These are phyloP conservation scores for Eulithis testata DNA, from an alignment of 2,888 invertebrate species.

Conservation along the genomic window DNA sequence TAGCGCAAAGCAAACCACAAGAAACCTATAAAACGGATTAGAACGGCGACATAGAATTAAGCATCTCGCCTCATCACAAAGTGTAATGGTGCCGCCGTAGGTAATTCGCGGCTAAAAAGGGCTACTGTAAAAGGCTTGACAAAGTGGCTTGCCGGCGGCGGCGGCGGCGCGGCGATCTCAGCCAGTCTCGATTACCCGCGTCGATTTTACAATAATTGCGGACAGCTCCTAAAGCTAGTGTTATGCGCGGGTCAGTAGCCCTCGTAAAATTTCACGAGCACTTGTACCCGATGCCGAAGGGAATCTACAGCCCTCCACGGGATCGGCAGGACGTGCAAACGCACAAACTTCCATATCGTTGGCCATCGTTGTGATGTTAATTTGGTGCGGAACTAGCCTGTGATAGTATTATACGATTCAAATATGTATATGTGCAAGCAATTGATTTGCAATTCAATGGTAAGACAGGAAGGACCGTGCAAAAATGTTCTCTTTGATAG, in stretches of 20 bases:
- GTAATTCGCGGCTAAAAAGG: conserved; percentile 62
- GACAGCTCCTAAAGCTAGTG: conserved; percentile 66
- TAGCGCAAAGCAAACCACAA: conserved; percentile 29
- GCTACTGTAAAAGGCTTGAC: conserved; percentile 62
- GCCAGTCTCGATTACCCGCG: conserved; percentile 60
- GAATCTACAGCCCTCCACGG: conserved; percentile 48
- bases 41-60: conserved; percentile 37
- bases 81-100: conserved; percentile 48
- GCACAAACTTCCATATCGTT: conserved; percentile 32
- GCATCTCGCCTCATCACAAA: conserved; percentile 50
- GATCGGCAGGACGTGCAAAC: conserved; percentile 42
- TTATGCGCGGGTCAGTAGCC: conserved; percentile 68
- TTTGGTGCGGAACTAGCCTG: conserved; percentile 48
- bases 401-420: conserved; percentile 52
- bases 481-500: conserved; percentile 48
- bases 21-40: conserved; percentile 41
- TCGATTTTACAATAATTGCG: conserved; percentile 70
- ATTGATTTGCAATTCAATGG: conserved; percentile 44
- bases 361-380: conserved; percentile 42
- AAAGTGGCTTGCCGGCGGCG: conserved; percentile 59
- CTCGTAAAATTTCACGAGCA: conserved; percentile 73
- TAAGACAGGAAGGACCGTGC: conserved; percentile 51
- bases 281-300: conserved; percentile 50
- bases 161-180: conserved; percentile 41
- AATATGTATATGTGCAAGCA: conserved; percentile 42